Conservation (phyloP, 2,113 vertebrate species). For the Oreochromis niloticus region DNA sequence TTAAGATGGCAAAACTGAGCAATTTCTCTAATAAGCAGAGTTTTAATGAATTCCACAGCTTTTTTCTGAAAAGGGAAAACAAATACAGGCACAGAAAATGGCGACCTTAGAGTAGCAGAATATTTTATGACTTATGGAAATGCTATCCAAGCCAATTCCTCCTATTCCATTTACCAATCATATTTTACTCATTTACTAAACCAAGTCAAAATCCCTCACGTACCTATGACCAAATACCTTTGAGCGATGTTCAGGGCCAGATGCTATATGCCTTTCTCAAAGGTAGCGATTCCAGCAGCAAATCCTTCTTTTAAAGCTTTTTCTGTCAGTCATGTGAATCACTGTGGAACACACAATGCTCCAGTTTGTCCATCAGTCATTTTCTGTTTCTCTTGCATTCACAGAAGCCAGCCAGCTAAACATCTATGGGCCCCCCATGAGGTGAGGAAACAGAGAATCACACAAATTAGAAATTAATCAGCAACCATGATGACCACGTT, state of each 20-base stretch:
- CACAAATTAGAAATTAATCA: not conserved
- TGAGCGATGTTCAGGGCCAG: not conserved
- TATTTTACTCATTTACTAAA: not conserved
- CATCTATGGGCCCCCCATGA: constrained; percentile 81
- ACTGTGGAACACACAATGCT: not conserved
- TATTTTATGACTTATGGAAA: not conserved
- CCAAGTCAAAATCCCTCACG: not conserved
- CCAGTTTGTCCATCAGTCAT: not conserved
- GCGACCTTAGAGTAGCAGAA: not conserved
- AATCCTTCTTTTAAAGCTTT: not conserved
- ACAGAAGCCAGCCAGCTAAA: constrained; percentile 87
- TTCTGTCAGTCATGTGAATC: not conserved
- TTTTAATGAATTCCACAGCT: not conserved
- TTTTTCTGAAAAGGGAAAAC: not conserved
- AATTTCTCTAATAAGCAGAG: not conserved
- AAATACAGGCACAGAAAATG: not conserved
- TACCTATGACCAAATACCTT: not conserved
- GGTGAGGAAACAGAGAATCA: constrained; percentile 52
- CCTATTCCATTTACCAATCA: not conserved
- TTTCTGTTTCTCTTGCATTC: constrained; percentile 23
- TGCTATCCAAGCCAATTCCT: not conserved
- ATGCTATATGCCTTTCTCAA: not conserved
- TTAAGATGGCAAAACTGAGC: not conserved
- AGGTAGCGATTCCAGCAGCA: not conserved
- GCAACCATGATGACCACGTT: not conserved